phyloP scores from a whole-genome alignment of 2,797 vertebrate genomes.

The Molothrus aeneus region DNA sequence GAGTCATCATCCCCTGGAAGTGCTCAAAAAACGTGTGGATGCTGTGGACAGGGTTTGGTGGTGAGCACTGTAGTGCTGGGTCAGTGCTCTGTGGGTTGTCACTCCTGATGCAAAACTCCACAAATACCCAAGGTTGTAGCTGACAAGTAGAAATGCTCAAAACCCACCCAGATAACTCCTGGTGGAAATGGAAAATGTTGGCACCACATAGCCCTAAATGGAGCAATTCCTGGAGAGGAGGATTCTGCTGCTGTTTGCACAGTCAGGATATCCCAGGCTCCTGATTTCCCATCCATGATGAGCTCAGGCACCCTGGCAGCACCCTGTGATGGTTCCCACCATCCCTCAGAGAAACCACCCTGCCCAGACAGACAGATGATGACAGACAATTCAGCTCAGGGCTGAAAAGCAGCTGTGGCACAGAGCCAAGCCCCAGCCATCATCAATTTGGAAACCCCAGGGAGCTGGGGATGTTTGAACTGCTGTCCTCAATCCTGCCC shows the following conservation, averaged over 20 bases:
- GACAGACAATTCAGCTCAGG: neutral
- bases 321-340: neutral
- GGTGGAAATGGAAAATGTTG: neutral
- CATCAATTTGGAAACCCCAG: neutral
- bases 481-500: neutral
- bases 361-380: neutral
- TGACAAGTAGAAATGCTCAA: neutral
- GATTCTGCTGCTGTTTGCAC: neutral
- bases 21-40: rapidly evolving
- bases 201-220: neutral
- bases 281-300: neutral
- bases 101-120: neutral
- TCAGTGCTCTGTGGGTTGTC: neutral
- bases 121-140: neutral
- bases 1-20: neutral
- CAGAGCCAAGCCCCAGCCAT: neutral
- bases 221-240: neutral
- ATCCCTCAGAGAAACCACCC: neutral
- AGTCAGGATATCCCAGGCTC: neutral
- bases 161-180: neutral
- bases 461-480: neutral
- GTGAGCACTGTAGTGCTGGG: neutral
- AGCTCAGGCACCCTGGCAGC: neutral
- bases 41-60: neutral
- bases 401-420: neutral